Percentiles rank a stretch among this genome's conserved stretches.
Evolutionary conservation across 2,113 vertebrate genomes (phyloP).

Genomic region (Zeus faber): DNA sequence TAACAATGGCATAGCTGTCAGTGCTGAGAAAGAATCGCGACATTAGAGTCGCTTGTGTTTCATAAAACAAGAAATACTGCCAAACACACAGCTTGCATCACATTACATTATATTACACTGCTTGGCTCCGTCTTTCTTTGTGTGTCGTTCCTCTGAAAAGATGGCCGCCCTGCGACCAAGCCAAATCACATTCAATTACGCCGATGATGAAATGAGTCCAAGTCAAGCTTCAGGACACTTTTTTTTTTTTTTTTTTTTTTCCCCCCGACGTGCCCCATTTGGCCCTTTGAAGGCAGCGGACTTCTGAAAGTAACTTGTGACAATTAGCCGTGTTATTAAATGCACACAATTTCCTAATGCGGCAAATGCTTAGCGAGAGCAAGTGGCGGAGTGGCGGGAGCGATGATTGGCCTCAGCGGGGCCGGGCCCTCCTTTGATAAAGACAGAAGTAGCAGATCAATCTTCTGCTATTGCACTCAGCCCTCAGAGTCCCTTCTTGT

Average conservation of each 20-base stretch:
- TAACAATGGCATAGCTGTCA: too few relatives aligned
- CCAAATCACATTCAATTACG: slow-evolving; percentile 42
- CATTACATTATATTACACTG: too few relatives aligned
- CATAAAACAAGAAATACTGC: too few relatives aligned
- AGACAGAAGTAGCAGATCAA: slow-evolving; percentile 82
- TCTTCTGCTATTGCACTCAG: slow-evolving; percentile 91
- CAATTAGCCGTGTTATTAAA: slow-evolving; percentile 80
- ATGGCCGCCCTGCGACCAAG: slow-evolving; percentile 27
- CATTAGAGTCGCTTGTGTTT: too few relatives aligned
- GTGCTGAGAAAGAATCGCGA: too few relatives aligned
- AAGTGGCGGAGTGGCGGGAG: slow-evolving; percentile 74
- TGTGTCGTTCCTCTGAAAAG: slow-evolving; percentile 37
- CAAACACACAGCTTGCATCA: too few relatives aligned
- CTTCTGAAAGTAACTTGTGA: slow-evolving; percentile 54
- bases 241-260: slow-evolving; percentile 46
- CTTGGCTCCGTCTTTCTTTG: too few relatives aligned
- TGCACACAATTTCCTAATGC: slow-evolving; percentile 78
- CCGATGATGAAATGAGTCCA: slow-evolving; percentile 7
- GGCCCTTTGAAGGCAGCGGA: slow-evolving; percentile 54
- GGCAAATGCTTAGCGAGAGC: slow-evolving; percentile 73
- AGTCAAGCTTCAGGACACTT: slow-evolving; percentile 37
- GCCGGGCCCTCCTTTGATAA: slow-evolving; percentile 83
- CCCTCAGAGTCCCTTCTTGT: slow-evolving; percentile 84
- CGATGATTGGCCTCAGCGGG: slow-evolving; percentile 77
- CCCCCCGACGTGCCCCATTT: too few relatives aligned